Evolutionary conservation across 92 coral and sea anemone species (phyloP).

Genomic region (Desmophyllum pertusum): DNA sequence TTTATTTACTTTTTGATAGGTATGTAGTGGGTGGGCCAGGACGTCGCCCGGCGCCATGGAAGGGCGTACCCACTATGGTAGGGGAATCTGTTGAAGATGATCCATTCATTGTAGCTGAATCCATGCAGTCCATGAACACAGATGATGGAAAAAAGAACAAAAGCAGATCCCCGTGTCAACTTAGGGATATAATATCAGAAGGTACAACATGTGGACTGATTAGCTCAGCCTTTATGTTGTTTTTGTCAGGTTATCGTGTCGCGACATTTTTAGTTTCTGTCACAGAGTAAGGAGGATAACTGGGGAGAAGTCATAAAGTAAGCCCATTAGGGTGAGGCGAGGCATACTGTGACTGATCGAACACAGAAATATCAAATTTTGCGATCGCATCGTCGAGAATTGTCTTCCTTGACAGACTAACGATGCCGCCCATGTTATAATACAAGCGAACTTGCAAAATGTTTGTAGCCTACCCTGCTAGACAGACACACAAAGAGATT

Average conservation of each 20-base stretch:
- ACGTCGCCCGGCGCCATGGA: slow-evolving; percentile 18
- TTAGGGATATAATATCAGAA: slow-evolving; percentile 81
- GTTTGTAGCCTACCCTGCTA: slow-evolving; percentile 64
- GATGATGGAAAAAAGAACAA: slow-evolving; percentile 67
- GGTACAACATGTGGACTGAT: slow-evolving; percentile 23
- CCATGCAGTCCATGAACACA: slow-evolving; percentile 37
- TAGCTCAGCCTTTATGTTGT: not conserved
- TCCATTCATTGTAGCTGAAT: slow-evolving; percentile 91
- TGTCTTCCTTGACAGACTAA: too few species aligned
- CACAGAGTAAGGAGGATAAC: not conserved
- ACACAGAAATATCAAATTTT: not conserved
- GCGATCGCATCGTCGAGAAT: not conserved
- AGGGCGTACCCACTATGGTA: slow-evolving; percentile 66
- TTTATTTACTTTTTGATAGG: slow-evolving; percentile 8
- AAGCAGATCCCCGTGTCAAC: slow-evolving; percentile 59
- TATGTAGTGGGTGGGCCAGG: slow-evolving; percentile 79
- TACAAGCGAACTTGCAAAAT: too few species aligned
- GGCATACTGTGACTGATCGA: too few species aligned
- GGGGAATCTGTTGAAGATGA: slow-evolving; percentile 94
- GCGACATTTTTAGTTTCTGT: not conserved
- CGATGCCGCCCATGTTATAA: too few species aligned
- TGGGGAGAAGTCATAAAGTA: too few species aligned
- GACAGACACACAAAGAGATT: slow-evolving; percentile 83
- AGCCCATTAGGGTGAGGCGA: too few species aligned
- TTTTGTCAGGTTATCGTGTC: not conserved